These are phyloP conservation scores for Tilapia sparmanii DNA, from an alignment of 2,113 vertebrate species.

Conservation along the genomic window DNA sequence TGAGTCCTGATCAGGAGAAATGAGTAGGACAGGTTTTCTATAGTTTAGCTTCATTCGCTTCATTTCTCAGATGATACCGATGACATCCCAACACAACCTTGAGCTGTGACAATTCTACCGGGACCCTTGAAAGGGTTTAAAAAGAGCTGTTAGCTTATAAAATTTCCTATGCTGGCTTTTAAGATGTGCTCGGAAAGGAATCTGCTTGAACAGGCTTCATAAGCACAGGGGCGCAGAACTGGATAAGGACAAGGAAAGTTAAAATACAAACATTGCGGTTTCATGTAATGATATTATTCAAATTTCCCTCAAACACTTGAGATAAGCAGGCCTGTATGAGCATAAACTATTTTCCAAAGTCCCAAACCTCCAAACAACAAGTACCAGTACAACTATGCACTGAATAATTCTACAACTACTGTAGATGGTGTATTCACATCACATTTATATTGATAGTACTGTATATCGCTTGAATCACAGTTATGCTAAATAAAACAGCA, in stretches of 20 bases:
- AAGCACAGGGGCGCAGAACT: neutral
- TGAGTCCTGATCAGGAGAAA: constrained; percentile 8
- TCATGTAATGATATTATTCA: neutral
- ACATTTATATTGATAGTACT: neutral
- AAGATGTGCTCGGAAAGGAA: neutral
- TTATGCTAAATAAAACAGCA: neutral
- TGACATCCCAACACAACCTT: constrained; percentile 48
- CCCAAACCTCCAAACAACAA: neutral
- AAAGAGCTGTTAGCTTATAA: neutral
- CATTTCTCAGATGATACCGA: constrained; percentile 20
- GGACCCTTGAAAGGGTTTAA: neutral
- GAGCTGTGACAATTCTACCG: constrained; percentile 7
- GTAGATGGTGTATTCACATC: neutral
- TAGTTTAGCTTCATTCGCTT: constrained; percentile 16
- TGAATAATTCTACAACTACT: neutral
- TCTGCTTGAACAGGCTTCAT: neutral
- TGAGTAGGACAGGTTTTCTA: neutral
- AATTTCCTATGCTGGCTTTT: neutral
- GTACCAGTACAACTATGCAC: neutral
- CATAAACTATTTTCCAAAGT: neutral
- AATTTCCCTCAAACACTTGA: neutral
- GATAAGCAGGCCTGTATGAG: neutral
- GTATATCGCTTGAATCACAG: neutral
- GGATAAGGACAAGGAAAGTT: neutral
- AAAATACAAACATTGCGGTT: neutral